Conservation (phyloP, 2,113 vertebrate genomes). For the Tenrec ecaudatus region DNA sequence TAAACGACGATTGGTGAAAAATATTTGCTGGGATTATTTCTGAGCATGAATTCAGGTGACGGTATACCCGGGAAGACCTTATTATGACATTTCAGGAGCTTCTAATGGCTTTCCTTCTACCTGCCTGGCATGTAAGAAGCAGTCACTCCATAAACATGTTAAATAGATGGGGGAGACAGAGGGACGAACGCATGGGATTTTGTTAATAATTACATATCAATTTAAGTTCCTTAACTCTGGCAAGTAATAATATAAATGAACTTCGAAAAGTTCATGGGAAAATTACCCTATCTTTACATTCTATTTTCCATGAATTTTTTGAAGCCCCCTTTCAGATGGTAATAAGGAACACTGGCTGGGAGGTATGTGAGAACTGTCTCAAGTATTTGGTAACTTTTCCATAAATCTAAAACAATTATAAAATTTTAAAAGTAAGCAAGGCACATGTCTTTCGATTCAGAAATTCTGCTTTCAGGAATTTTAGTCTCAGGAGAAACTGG, state of each 20-base stretch:
- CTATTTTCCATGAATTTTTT: too few species aligned
- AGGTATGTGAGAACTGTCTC: neutral
- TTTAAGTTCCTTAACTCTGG: slow-evolving; percentile 27
- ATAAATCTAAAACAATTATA: slow-evolving; percentile 14
- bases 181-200: neutral
- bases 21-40: slow-evolving; percentile 24
- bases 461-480: slow-evolving; percentile 55
- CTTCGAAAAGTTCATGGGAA: too few species aligned
- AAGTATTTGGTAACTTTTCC: slow-evolving; percentile 44
- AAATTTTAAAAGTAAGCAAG: slow-evolving; percentile 16
- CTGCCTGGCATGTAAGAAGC: neutral
- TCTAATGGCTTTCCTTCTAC: slow-evolving; percentile 26
- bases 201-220: neutral
- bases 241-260: neutral
- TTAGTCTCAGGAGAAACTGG: slow-evolving; percentile 54
- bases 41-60: neutral
- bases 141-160: neutral
- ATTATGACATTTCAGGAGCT: neutral
- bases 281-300: too few species aligned
- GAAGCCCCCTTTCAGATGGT: neutral
- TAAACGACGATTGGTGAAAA: slow-evolving; percentile 39
- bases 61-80: neutral
- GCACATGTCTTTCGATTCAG: neutral
- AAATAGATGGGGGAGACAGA: neutral
- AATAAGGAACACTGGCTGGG: neutral